Percentiles rank a stretch among this genome's conserved stretches.
These are phyloP conservation scores for Drosophila pectinifera DNA, from an alignment of 1,140 invertebrate genomes.

Conservation along the genomic window DNA sequence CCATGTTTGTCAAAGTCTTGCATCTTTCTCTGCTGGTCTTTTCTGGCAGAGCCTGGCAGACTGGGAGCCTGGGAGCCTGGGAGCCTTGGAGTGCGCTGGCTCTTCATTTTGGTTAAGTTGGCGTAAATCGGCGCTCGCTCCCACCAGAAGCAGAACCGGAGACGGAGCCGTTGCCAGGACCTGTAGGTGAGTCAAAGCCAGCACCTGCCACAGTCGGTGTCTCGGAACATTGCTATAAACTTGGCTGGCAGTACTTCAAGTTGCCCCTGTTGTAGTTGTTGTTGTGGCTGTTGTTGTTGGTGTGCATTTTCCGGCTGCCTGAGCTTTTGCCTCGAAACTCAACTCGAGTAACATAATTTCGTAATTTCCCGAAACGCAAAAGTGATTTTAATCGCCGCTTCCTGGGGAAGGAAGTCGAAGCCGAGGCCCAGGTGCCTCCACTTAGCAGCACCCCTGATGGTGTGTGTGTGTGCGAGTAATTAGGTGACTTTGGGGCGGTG, in stretches of 20 bases:
- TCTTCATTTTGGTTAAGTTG: slow-evolving; percentile 51
- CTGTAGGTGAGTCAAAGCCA: not conserved
- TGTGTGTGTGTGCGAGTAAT: slow-evolving; percentile 27
- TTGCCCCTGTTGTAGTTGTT: slow-evolving; percentile 8
- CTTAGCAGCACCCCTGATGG: slow-evolving; percentile 21
- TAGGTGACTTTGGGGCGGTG: slow-evolving; percentile 28
- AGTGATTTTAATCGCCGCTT: slow-evolving; percentile 80
- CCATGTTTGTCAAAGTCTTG: slow-evolving; percentile 57
- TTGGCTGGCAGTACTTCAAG: not conserved
- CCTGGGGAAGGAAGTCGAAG: slow-evolving; percentile 32
- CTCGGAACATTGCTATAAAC: slow-evolving; percentile 8
- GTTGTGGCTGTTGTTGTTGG: slow-evolving; percentile 20
- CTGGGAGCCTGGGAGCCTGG: not conserved
- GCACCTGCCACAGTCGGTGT: slow-evolving; percentile 55
- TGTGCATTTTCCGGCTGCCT: slow-evolving; percentile 73
- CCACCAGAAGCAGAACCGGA: not conserved
- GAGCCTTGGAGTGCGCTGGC: not conserved
- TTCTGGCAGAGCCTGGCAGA: slow-evolving; percentile 1
- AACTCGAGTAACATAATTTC: slow-evolving; percentile 76
- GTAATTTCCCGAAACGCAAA: slow-evolving; percentile 74
- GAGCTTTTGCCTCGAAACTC: slow-evolving; percentile 25
- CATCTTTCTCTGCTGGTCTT: slow-evolving; percentile 37
- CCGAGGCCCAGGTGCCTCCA: slow-evolving; percentile 17
- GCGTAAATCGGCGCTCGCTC: slow-evolving; percentile 40
- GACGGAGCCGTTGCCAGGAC: too few species aligned